These are phyloP conservation scores for Microdon myrmicae DNA, from an alignment of 2,888 invertebrate species.

Conservation along the genomic window DNA sequence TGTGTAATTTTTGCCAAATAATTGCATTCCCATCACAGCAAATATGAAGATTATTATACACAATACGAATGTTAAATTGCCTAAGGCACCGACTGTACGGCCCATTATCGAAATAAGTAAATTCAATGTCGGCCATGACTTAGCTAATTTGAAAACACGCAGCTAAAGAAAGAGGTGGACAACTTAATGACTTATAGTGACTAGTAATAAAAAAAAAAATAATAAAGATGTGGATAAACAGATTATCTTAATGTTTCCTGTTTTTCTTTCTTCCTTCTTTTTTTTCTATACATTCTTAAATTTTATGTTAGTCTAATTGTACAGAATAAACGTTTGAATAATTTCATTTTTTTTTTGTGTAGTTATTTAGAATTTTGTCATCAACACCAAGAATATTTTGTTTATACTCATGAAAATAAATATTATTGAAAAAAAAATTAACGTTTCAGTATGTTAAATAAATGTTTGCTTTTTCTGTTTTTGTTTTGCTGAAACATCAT, in stretches of 20 bases:
- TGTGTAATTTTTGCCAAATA: slow-evolving; percentile 95
- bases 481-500: slow-evolving; percentile 2
- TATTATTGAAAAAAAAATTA: background rate
- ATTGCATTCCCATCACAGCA: slow-evolving; percentile 99
- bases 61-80: slow-evolving; percentile 97
- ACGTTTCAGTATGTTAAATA: slow-evolving; percentile 1
- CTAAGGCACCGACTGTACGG: slow-evolving; percentile 96
- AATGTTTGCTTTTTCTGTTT: too few species aligned
- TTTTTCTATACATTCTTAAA: too few species aligned
- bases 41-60: slow-evolving; percentile 99
- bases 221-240: too few species aligned
- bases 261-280: too few species aligned
- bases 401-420: slow-evolving; percentile 25
- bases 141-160: slow-evolving; percentile 98
- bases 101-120: slow-evolving; percentile 98
- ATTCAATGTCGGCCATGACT: slow-evolving; percentile 98
- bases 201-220: too few species aligned
- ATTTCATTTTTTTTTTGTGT: background rate
- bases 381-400: slow-evolving; percentile 42
- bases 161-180: slow-evolving; percentile 72
- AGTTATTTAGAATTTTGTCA: background rate
- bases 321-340: too few species aligned
- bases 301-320: too few species aligned
- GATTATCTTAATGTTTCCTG: too few species aligned
- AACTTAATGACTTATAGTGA: slow-evolving; percentile 13